A percentile compares a stretch with the other conserved stretches of the same genome.
These are phyloP conservation scores for Teleogryllus oceanicus DNA, from an alignment of 2,888 invertebrate genomes.

Conservation along the genomic window DNA sequence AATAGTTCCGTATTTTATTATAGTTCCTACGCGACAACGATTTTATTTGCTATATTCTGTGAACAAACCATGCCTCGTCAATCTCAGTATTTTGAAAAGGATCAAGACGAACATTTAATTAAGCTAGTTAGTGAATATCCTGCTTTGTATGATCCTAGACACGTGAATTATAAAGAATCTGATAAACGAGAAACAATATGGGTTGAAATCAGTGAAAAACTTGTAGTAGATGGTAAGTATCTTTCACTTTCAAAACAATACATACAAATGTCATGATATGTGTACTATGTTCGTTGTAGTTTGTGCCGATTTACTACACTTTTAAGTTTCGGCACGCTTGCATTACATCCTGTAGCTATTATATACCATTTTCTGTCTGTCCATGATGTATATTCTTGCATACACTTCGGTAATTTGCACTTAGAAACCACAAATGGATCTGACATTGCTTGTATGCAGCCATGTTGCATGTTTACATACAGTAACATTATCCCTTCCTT, in stretches of 20 bases:
- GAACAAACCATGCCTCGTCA: not conserved
- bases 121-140: conserved; percentile 18
- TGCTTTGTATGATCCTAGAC: conserved; percentile 18
- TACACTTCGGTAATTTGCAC: conserved; percentile 7
- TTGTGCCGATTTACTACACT: not conserved
- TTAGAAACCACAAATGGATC: not conserved
- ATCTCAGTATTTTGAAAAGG: conserved; percentile 18
- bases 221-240: not conserved
- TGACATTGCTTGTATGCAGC: conserved; percentile 18
- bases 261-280: not conserved
- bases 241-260: not conserved
- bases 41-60: not conserved
- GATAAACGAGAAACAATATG: conserved; percentile 6
- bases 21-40: conserved; percentile 4
- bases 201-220: conserved; percentile 10
- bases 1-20: not conserved
- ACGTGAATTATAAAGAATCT: not conserved
- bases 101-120: conserved; percentile 18
- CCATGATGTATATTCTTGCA: not conserved
- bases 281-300: not conserved
- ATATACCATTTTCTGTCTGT: not conserved
- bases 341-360: no score
- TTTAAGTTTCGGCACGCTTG: not conserved
- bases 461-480: conserved; percentile 18
- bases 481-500: conserved; percentile 18